phyloP scores from a whole-genome alignment of 2,888 invertebrate species.

The Chirona hameri region DNA sequence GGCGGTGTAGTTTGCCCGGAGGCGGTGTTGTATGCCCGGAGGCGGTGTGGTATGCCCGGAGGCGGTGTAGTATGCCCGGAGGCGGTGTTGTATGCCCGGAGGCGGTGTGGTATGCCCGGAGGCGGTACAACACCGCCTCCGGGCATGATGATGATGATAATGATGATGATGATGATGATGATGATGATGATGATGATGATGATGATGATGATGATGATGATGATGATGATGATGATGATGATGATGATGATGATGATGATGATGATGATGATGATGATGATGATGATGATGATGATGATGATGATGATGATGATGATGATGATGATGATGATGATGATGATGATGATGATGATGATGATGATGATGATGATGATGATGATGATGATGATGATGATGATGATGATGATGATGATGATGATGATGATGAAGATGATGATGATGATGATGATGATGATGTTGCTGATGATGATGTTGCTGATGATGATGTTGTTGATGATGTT shows the following conservation, averaged over 20 bases:
- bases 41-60: too few relatives aligned
- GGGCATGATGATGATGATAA: conserved; percentile 4
- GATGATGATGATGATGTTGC: too few relatives aligned
- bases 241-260: conserved; percentile 22
- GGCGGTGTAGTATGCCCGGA: too few relatives aligned
- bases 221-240: conserved; percentile 22
- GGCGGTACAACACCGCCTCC: neutral
- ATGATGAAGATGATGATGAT: neutral
- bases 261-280: conserved; percentile 22
- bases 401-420: neutral
- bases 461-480: too few relatives aligned
- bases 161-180: conserved; percentile 22
- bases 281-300: conserved; percentile 22
- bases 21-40: too few relatives aligned
- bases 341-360: neutral
- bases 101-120: too few relatives aligned
- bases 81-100: too few relatives aligned
- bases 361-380: too few relatives aligned
- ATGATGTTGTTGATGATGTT: too few relatives aligned
- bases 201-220: conserved; percentile 22
- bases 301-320: conserved; percentile 22
- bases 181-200: conserved; percentile 22
- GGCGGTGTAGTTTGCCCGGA: too few relatives aligned
- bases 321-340: neutral
- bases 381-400: too few relatives aligned